Evolutionary conservation across 2,888 invertebrate genomes (phyloP).

Genomic region (Hoplodrina blanda): DNA sequence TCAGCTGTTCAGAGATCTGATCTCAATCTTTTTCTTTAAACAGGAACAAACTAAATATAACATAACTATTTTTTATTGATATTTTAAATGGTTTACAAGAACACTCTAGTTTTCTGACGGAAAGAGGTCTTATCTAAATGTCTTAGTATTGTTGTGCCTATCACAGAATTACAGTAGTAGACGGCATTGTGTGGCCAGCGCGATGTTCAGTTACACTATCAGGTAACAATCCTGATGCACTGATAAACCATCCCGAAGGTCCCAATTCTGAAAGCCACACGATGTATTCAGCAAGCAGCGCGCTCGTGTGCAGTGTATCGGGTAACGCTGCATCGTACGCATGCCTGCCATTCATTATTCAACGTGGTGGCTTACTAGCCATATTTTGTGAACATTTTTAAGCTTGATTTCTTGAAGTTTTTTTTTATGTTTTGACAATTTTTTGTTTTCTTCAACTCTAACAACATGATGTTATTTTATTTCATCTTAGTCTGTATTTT

Average conservation of each 20-base stretch:
- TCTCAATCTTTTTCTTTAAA: no score
- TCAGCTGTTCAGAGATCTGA: no score
- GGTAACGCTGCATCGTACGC: conserved; percentile 51
- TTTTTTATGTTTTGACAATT: neutral
- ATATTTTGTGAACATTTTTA: conserved; percentile 51
- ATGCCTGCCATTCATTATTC: conserved; percentile 59
- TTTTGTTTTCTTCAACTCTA: neutral
- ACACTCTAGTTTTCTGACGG: no score
- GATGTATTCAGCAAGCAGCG: conserved; percentile 31
- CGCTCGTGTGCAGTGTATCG: conserved; percentile 44
- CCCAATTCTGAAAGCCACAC: conserved; percentile 3
- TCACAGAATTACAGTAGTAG: neutral
- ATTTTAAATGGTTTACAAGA: no score
- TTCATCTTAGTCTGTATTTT: neutral
- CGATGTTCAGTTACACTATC: neutral
- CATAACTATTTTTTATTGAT: no score
- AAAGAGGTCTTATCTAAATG: no score
- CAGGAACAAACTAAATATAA: no score
- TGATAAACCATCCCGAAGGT: neutral
- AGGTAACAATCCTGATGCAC: conserved; percentile 2
- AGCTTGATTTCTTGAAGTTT: conserved; percentile 32
- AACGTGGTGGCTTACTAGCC: conserved; percentile 29
- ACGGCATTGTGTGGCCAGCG: neutral
- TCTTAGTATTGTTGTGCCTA: no score
- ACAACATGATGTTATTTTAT: neutral